Evolutionary conservation across 2,888 invertebrate species (phyloP).

Genomic region (Elysia crispata): DNA sequence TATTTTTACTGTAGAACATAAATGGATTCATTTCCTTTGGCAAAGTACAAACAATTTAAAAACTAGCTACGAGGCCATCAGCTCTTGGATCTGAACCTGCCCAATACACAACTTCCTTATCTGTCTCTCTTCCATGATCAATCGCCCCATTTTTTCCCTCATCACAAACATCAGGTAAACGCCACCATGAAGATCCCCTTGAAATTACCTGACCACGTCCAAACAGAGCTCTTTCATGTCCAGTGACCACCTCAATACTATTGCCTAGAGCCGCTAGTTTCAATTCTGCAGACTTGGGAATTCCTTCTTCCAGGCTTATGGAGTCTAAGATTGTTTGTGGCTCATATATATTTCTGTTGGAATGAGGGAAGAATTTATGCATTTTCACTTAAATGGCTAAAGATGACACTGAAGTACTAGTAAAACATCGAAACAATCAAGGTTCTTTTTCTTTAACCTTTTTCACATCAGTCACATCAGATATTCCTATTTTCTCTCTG

Average conservation of each 20-base stretch:
- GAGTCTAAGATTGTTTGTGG: conserved; percentile 39
- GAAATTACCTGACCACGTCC: conserved; percentile 75
- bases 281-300: conserved; percentile 56
- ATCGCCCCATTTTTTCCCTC: neutral
- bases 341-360: neutral
- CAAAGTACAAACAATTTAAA: conserved; percentile 26
- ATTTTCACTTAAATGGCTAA: too few relatives aligned
- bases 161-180: conserved; percentile 39
- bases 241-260: conserved; percentile 56
- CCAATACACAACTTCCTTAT: conserved; percentile 60
- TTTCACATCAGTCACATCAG: too few relatives aligned
- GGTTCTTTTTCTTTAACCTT: too few relatives aligned
- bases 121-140: neutral
- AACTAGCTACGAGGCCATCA: conserved; percentile 63
- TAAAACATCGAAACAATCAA: too few relatives aligned
- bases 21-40: too few relatives aligned
- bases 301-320: conserved; percentile 66
- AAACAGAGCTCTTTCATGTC: conserved; percentile 63
- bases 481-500: too few relatives aligned
- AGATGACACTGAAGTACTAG: too few relatives aligned
- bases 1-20: too few relatives aligned
- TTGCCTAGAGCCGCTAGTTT: conserved; percentile 66
- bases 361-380: neutral
- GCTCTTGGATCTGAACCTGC: conserved; percentile 73
- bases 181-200: conserved; percentile 66